A percentile compares a stretch with the other conserved stretches of the same genome.
phyloP scores from a whole-genome alignment of 2,797 vertebrate species.

The Hybognathus amarus region DNA sequence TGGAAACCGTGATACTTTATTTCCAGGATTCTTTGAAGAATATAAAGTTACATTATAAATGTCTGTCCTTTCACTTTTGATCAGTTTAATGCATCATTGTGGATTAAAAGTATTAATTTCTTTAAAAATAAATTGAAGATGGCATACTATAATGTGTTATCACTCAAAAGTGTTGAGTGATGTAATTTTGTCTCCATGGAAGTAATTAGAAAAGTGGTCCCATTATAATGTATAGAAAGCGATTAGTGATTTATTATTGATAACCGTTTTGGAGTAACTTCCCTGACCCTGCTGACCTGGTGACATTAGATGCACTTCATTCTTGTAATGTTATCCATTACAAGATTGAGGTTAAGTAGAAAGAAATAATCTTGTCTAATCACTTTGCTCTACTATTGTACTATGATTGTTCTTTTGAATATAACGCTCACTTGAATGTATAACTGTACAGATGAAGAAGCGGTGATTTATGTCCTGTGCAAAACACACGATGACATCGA shows the following conservation, averaged over 20 bases:
- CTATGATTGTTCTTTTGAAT: not conserved
- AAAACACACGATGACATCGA: constrained; percentile 65
- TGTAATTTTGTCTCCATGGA: not conserved
- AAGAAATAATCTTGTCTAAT: not conserved
- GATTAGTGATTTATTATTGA: constrained; percentile 17
- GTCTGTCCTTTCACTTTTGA: not conserved
- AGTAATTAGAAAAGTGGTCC: constrained; percentile 3
- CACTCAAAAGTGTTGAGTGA: not conserved
- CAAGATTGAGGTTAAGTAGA: not conserved
- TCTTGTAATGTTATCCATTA: constrained; percentile 26
- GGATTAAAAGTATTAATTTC: not conserved
- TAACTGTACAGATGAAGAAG: constrained; percentile 35
- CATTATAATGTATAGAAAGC: not conserved
- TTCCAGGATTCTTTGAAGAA: too few relatives aligned
- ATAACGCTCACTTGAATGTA: not conserved
- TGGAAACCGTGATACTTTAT: not conserved
- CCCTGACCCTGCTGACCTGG: not conserved
- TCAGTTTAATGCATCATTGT: not conserved
- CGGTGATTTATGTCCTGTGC: constrained; percentile 33
- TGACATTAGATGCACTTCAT: constrained; percentile 13
- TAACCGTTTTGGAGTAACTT: not conserved
- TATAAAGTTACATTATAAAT: not conserved
- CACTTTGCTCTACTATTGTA: not conserved
- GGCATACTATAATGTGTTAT: not conserved
- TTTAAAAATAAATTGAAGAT: not conserved